Percentiles rank a stretch among this genome's conserved stretches.
Evolutionary conservation across 2,888 invertebrate species (phyloP).

Genomic region (Melieria omissa): DNA sequence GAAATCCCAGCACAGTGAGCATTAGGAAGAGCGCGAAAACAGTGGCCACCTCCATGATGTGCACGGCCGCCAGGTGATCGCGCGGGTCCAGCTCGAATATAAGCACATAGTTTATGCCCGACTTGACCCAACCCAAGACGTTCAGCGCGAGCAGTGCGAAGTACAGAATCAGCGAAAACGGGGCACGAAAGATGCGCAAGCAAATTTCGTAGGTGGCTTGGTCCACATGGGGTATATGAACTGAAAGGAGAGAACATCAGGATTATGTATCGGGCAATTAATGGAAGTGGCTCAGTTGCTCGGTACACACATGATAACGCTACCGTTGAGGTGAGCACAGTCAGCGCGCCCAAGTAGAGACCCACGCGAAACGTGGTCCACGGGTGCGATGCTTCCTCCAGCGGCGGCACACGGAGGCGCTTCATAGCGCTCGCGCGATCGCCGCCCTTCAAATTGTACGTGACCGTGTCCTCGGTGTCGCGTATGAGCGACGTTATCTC

Average conservation of each 20-base stretch:
- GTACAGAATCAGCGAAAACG: slow-evolving; percentile 88
- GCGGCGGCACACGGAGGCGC: slow-evolving; percentile 91
- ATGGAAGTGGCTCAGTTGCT: not conserved
- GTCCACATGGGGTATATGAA: slow-evolving; percentile 12
- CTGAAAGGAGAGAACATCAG: not conserved
- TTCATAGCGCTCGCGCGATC: slow-evolving; percentile 97
- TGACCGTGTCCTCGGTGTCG: slow-evolving; percentile 89
- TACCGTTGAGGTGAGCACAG: slow-evolving; percentile 74
- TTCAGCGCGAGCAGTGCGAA: slow-evolving; percentile 93
- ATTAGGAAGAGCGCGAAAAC: slow-evolving; percentile 94
- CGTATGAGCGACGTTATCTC: slow-evolving; percentile 81
- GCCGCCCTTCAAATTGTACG: slow-evolving; percentile 85
- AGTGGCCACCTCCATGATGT: slow-evolving; percentile 90
- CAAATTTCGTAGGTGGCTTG: slow-evolving; percentile 6
- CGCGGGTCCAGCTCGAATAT: slow-evolving; percentile 96
- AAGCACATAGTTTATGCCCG: slow-evolving; percentile 96
- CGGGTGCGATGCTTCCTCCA: slow-evolving; percentile 91
- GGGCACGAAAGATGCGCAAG: slow-evolving; percentile 90
- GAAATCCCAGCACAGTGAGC: slow-evolving; percentile 76
- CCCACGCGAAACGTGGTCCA: slow-evolving; percentile 96
- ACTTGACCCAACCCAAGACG: slow-evolving; percentile 94
- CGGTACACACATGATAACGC: slow-evolving; percentile 12
- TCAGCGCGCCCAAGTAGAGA: slow-evolving; percentile 90
- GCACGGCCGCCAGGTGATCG: slow-evolving; percentile 89
- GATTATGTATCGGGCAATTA: not conserved